Evolutionary conservation across 2,797 vertebrate species (phyloP).

Genomic region (Cottoperca gobio): DNA sequence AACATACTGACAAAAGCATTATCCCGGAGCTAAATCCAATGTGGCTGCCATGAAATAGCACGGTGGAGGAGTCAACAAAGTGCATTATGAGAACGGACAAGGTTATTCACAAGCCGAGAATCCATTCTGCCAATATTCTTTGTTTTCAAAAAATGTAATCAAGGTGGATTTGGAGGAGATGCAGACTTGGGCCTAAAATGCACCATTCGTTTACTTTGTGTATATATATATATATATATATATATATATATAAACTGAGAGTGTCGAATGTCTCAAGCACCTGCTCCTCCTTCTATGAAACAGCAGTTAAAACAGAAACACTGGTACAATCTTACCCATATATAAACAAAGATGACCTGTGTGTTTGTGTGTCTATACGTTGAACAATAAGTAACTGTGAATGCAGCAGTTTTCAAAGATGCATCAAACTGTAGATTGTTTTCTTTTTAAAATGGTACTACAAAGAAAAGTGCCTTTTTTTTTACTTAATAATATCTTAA

Average conservation of each 20-base stretch:
- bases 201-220: constrained; percentile 13
- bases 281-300: neutral
- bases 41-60: constrained; percentile 76
- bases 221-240: too few relatives aligned
- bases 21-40: constrained; percentile 77
- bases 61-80: constrained; percentile 72
- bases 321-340: neutral
- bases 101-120: constrained; percentile 74
- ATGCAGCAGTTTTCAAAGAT: neutral
- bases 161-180: constrained; percentile 50
- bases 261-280: neutral
- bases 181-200: constrained; percentile 8
- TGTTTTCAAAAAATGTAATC: constrained; percentile 66
- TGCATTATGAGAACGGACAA: constrained; percentile 68
- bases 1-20: constrained; percentile 82
- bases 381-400: neutral
- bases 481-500: constrained; percentile 4
- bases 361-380: neutral
- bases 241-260: too few relatives aligned
- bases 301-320: neutral
- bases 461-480: neutral
- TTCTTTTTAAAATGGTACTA: neutral
- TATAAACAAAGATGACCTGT: neutral
- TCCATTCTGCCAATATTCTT: constrained; percentile 56
- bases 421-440: neutral